Base-by-base conservation (phyloP, 2,888 invertebrate genomes). In the Apamea epomidion region DNA sequence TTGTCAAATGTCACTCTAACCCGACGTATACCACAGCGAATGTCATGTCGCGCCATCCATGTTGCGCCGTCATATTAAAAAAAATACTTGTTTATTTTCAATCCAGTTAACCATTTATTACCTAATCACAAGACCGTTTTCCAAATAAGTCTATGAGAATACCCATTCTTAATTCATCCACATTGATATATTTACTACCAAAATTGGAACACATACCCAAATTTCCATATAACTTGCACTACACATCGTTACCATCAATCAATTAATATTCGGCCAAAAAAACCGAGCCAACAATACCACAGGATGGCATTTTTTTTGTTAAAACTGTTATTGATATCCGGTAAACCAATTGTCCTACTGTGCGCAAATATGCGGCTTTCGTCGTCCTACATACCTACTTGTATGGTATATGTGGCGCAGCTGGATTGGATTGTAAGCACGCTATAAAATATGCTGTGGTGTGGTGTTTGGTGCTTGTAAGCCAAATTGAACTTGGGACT, bases 211-310 rank as follows among this genome's bases (percentile, higher is more conserved):
- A 48, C 8, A 10, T 29, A 67, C 21, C 32, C 37, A 48, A 67
- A 74, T 68, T 81, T 64, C 37, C 64, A 75, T 75, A 18, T 37
- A 72, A 64, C 48, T n/a, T 45, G 62, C 68, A 70, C 68, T 16
- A 14, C 21, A 74, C 54, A 32, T 60, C 37, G 67, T 71, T 73
- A 75, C 37, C 18, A 16, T 12, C 51, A 32, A 73, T 82, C 81
- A 75, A 85, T 76, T 82, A 79, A 83, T 74, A 67, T 85, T 68
- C 48, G 6, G 6, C 51, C 29, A 60, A 64, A 85, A 85, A 76
- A 78, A 67, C 25, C 64, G 21, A 16, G 5, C 16, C 45, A 65
- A 81, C 85, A 85, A 85, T 68, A 48, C 48, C 68, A 68, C 73
- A 67, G 75, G 14, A 29, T 29, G 29, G 16, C 58, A 64, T 21